A percentile compares a stretch with the other conserved stretches of the same genome.
Evolutionary conservation across 1,140 invertebrate genomes (phyloP).

Genomic region (Lasaia peninsularis): DNA sequence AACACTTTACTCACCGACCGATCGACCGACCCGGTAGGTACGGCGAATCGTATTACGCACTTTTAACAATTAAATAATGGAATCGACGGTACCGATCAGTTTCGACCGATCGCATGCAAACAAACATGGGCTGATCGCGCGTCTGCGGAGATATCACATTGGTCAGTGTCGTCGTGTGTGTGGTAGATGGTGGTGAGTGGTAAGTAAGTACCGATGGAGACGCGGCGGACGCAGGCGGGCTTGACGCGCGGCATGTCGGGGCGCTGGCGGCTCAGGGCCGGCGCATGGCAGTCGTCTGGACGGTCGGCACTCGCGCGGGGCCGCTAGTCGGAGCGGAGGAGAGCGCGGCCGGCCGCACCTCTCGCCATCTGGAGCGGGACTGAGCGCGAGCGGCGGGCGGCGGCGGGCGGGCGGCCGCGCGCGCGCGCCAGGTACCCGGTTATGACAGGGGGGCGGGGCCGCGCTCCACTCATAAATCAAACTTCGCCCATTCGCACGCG

Average conservation of each 20-base stretch:
- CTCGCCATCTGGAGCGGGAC: conserved; percentile 73
- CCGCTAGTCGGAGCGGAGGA: conserved; percentile 44
- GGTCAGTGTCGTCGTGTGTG: conserved; percentile 13
- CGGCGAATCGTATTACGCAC: neutral
- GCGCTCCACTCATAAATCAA: conserved; percentile 76
- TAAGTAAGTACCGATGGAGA: conserved; percentile 71
- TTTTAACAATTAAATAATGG: neutral
- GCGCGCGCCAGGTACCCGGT: conserved; percentile 71
- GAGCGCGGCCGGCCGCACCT: conserved; percentile 48
- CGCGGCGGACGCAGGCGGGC: conserved; percentile 72
- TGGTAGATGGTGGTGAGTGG: conserved; percentile 37
- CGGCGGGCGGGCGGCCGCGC: conserved; percentile 57
- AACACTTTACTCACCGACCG: conserved; percentile 5
- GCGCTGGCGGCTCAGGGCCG: conserved; percentile 46
- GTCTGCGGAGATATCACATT: conserved; percentile 22
- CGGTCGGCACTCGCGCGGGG: conserved; percentile 47
- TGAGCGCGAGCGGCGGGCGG: conserved; percentile 62
- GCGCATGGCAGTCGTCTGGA: conserved; percentile 50
- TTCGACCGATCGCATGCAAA: neutral
- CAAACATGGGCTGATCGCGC: conserved; percentile 2
- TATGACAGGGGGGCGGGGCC: conserved; percentile 76
- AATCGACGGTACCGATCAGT: neutral
- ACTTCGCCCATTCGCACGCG: conserved; percentile 76
- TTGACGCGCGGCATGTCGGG: conserved; percentile 70
- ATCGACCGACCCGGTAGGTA: too few species aligned